These are phyloP conservation scores for Sigmodon hispidus DNA, from an alignment of 2,113 vertebrate genomes.

Conservation along the genomic window DNA sequence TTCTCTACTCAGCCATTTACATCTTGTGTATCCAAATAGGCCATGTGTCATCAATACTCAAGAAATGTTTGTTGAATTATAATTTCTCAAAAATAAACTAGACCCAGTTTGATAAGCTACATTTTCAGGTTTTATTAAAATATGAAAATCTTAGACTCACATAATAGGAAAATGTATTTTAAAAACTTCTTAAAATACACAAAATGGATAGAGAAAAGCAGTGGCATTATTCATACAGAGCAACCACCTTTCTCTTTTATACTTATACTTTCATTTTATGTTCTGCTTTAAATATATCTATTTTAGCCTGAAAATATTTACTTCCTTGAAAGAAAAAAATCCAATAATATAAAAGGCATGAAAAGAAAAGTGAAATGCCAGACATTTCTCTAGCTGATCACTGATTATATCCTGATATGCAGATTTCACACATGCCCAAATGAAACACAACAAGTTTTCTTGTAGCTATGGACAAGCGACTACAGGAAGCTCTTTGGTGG, in stretches of 20 bases:
- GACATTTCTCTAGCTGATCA: neutral
- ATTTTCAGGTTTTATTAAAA: neutral
- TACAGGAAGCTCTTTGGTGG: neutral
- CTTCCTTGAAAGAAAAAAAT: neutral
- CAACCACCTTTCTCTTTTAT: neutral
- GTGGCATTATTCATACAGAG: neutral
- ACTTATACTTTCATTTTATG: neutral
- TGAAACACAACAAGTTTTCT: neutral
- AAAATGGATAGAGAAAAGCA: neutral
- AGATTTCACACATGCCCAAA: neutral
- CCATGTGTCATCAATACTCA: neutral
- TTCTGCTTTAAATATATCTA: conserved; percentile 18
- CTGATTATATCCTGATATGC: neutral
- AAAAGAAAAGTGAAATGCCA: neutral
- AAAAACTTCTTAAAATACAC: conserved; percentile 13
- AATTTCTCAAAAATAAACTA: neutral
- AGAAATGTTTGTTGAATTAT: neutral
- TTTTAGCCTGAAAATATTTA: conserved; percentile 18
- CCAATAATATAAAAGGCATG: neutral
- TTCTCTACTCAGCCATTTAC: neutral
- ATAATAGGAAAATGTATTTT: neutral
- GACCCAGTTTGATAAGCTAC: neutral
- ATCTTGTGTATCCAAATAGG: neutral
- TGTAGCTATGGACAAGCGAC: neutral
- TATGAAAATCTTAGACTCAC: neutral